These are phyloP conservation scores for Anniella stebbinsi DNA, from an alignment of 2,797 vertebrate species.

Conservation along the genomic window DNA sequence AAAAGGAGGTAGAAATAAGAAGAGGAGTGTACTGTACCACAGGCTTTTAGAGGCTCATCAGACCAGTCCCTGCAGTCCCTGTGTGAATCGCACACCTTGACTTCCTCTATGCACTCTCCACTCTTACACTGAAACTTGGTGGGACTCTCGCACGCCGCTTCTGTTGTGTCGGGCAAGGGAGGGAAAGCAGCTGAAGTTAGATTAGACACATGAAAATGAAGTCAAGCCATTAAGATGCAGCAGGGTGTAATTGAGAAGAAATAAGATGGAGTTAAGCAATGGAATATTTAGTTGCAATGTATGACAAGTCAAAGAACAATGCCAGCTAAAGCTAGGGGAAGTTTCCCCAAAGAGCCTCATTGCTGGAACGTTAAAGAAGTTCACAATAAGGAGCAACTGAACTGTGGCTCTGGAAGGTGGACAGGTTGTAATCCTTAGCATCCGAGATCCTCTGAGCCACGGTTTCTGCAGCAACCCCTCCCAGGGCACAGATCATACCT, in stretches of 20 bases:
- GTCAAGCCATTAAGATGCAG: constrained; percentile 58
- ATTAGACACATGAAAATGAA: constrained; percentile 56
- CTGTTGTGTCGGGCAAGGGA: constrained; percentile 82
- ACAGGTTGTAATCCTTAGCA: background rate
- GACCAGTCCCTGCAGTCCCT: constrained; percentile 98
- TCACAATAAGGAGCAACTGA: constrained; percentile 10
- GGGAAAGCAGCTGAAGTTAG: constrained; percentile 74
- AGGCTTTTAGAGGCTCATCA: constrained; percentile 95
- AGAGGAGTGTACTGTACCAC: constrained; percentile 85
- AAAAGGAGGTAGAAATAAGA: constrained; percentile 70
- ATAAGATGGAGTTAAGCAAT: constrained; percentile 61
- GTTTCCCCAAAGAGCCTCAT: constrained; percentile 37
- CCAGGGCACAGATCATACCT: constrained; percentile 39
- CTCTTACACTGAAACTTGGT: constrained; percentile 95
- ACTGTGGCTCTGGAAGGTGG: background rate
- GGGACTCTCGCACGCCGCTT: constrained; percentile 90
- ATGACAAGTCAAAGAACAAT: constrained; percentile 48
- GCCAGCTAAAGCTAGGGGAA: constrained; percentile 40
- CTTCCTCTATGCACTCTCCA: constrained; percentile 94
- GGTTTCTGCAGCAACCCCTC: rapidly evolving
- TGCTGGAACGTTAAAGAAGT: background rate
- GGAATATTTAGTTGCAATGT: constrained; percentile 50
- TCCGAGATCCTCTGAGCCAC: background rate
- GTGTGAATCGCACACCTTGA: constrained; percentile 93
- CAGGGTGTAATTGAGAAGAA: constrained; percentile 64